phyloP scores from a whole-genome alignment of 2,888 invertebrate genomes.

The Epirrita christyi region DNA sequence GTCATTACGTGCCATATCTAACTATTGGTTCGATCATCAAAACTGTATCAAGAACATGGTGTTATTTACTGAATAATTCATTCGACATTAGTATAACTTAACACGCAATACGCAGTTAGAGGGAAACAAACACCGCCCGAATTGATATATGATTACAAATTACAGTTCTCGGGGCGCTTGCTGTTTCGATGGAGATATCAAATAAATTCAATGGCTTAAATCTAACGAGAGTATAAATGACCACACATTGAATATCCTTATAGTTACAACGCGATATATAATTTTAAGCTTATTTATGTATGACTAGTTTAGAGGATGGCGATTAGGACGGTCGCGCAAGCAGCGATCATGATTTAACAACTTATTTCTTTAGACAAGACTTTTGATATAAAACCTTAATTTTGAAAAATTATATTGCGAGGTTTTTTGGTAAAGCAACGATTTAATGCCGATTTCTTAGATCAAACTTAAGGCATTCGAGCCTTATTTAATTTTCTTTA shows the following conservation, averaged over 20 bases:
- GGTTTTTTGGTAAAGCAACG: constrained; percentile 68
- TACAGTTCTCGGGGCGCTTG: constrained; percentile 45
- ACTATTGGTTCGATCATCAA: constrained; percentile 68
- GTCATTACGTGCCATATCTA: constrained; percentile 62
- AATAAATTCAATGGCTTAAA: constrained; percentile 46
- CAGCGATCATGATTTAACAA: constrained; percentile 74
- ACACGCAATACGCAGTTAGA: constrained; percentile 67
- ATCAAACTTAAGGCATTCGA: constrained; percentile 39
- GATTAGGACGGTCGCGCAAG: constrained; percentile 81
- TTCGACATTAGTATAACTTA: constrained; percentile 72
- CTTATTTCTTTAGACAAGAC: constrained; percentile 67
- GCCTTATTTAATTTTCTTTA: constrained; percentile 43
- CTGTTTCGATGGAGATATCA: constrained; percentile 52
- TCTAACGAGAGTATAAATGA: constrained; percentile 49
- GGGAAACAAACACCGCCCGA: constrained; percentile 57
- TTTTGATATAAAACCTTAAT: constrained; percentile 72
- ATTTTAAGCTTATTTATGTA: constrained; percentile 68
- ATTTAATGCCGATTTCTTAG: constrained; percentile 38
- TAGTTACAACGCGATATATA: constrained; percentile 58
- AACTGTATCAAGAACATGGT: constrained; percentile 66
- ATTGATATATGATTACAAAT: constrained; percentile 58
- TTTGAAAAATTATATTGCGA: constrained; percentile 77
- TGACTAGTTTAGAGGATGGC: constrained; percentile 85
- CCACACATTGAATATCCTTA: constrained; percentile 60
- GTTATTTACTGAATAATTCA: constrained; percentile 76